Conservation (phyloP, 1,140 invertebrate genomes). For the Drosophila asahinai region DNA sequence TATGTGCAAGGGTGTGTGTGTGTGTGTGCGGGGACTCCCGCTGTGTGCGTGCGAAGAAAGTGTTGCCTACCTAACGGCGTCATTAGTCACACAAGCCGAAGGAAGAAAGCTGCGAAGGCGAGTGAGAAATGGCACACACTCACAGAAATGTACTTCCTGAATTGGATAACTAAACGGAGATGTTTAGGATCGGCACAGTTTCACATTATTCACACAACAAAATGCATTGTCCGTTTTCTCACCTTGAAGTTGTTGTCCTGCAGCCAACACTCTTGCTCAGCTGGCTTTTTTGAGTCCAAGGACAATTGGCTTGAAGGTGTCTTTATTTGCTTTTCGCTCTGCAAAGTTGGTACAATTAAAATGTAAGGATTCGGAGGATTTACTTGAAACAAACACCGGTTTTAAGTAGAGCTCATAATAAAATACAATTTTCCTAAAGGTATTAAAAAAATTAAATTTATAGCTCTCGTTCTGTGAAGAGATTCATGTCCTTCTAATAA, state of each 20-base stretch:
- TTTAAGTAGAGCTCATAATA: neutral
- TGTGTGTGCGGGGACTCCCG: neutral
- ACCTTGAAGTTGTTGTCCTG: conserved; percentile 5
- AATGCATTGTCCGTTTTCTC: conserved; percentile 17
- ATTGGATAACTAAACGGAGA: conserved; percentile 30
- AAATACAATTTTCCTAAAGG: neutral
- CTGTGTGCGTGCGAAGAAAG: conserved; percentile 41
- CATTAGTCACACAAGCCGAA: conserved; percentile 42
- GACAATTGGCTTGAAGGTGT: conserved; percentile 8
- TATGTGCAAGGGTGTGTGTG: conserved; percentile 20
- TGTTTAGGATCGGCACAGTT: conserved; percentile 21
- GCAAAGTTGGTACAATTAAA: conserved; percentile 5
- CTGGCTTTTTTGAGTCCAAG: conserved; percentile 12
- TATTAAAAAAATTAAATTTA: too few species aligned
- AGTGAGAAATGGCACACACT: conserved; percentile 38
- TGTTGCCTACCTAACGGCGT: conserved; percentile 67
- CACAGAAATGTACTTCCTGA: conserved; percentile 25
- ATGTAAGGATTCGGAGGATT: conserved; percentile 2
- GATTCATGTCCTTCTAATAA: too few species aligned
- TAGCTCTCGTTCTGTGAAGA: too few species aligned
- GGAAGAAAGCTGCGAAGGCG: conserved; percentile 2
- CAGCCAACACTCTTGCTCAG: neutral
- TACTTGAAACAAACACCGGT: neutral
- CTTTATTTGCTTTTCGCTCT: conserved; percentile 6
- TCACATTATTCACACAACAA: neutral